Evolutionary conservation across 2,888 invertebrate genomes (phyloP).

Genomic region (Hydriomena furcata): DNA sequence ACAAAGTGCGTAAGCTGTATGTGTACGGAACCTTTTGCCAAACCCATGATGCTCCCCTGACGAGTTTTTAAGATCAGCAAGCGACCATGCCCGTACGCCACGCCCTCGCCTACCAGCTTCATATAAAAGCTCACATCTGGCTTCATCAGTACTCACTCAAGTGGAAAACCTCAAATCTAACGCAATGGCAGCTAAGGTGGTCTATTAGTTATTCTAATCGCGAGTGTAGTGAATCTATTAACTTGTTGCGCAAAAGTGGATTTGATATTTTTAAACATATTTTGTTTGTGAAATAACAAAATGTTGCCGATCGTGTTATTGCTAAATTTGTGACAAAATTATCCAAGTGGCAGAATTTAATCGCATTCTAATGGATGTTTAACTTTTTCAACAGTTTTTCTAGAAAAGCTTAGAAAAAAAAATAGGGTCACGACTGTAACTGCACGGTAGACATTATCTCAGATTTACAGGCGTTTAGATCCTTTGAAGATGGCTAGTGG

Average conservation of each 20-base stretch:
- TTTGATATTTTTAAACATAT: constrained; percentile 4
- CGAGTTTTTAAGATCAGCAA: constrained; percentile 67
- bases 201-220: constrained; percentile 40
- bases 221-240: constrained; percentile 39
- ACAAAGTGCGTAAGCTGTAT: too few species aligned
- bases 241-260: constrained; percentile 11
- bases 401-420: too few species aligned
- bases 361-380: too few species aligned
- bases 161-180: constrained; percentile 62
- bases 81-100: constrained; percentile 54
- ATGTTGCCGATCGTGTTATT: not conserved
- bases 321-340: not conserved
- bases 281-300: not conserved
- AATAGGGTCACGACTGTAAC: too few species aligned
- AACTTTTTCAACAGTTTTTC: too few species aligned
- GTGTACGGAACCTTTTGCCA: constrained; percentile 26
- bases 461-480: too few species aligned
- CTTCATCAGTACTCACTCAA: constrained; percentile 64
- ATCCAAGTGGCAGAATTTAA: too few species aligned
- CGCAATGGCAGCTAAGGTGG: constrained; percentile 80
- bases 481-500: too few species aligned
- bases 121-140: constrained; percentile 67
- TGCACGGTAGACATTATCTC: too few species aligned
- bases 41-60: constrained; percentile 23
- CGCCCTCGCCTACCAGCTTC: constrained; percentile 65